Conservation (phyloP, 2,797 vertebrate genomes). For the Eremophila alpestris region DNA sequence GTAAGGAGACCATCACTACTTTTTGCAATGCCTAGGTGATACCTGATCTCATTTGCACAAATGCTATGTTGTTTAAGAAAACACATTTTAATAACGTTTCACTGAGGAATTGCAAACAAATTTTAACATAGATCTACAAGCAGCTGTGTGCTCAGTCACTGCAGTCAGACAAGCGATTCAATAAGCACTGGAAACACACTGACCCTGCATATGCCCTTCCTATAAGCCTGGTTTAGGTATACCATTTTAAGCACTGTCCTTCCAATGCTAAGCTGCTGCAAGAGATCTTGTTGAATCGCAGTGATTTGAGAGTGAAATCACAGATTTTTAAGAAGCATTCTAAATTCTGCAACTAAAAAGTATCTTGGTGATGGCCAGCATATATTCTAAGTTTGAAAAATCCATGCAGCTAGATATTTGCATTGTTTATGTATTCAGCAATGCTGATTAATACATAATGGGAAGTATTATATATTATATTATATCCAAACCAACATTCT, state of each 20-base stretch:
- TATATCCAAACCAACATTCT: neutral
- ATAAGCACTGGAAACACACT: neutral
- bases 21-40: neutral
- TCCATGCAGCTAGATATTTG: neutral
- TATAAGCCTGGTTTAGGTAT: neutral
- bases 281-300: neutral
- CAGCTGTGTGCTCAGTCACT: neutral
- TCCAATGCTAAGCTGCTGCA: neutral
- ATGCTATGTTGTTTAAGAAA: neutral
- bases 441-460: neutral
- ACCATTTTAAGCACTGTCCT: neutral
- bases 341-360: neutral
- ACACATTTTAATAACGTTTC: neutral
- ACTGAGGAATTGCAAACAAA: neutral
- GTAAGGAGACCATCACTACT: neutral
- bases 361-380: neutral
- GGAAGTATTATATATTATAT: neutral
- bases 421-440: neutral
- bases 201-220: neutral
- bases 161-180: neutral
- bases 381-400: neutral
- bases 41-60: neutral
- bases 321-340: neutral
- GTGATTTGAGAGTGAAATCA: neutral
- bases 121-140: neutral